Base-by-base conservation (phyloP, 2,888 invertebrate species). In the Tuberolachnus salignus region DNA sequence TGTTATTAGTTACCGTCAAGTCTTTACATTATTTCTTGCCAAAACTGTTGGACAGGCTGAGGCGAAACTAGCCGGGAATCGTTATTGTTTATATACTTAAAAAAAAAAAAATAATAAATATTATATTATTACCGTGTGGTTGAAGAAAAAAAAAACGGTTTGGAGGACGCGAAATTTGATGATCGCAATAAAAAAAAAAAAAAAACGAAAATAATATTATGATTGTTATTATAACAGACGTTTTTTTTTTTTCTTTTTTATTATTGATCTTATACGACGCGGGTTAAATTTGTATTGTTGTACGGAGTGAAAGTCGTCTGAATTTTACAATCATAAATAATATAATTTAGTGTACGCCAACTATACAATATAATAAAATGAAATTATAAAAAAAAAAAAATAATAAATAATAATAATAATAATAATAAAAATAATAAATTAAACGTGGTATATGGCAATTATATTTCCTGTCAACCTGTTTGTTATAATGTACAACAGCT, bases 371-470 rank as follows among this genome's bases (percentile, higher is more conserved):
- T 46, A 44, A 63, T 19, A 55, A 55, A 51, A 70, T 16, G 13
- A 44, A 70, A 70, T 44, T 55, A 55, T 44, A 55, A 55, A 6
- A n/a, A 26, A 34, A 34, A 34, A 34, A 34, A 34, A 34, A 34
- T 34, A 34, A 34, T 3, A 34, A 34, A 34, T 34, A 34, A 34
- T 4, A 34, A 3, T 6, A 46, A 71, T n/a, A n/a, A n/a, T n/a
- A n/a, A n/a, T n/a, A n/a, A n/a, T n/a, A n/a, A n/a, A n/a, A n/a
- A n/a, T n/a, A n/a, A 63, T 53, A 23, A 74, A 74, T 74, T 74
- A 74, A 74, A 74, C 73, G 44, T 23, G 64, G 73, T 64, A 51
- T 53, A 74, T n/a, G 73, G 63, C 73, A 64, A 74, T 74, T 74
- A 64, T 74, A 53, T 64, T 74, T 34, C n/a, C 63, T 23, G 23